Percentiles rank a stretch among this genome's conserved stretches.
phyloP scores from a whole-genome alignment of 2,113 vertebrate genomes.

The Xiphorhynchus elegans region DNA sequence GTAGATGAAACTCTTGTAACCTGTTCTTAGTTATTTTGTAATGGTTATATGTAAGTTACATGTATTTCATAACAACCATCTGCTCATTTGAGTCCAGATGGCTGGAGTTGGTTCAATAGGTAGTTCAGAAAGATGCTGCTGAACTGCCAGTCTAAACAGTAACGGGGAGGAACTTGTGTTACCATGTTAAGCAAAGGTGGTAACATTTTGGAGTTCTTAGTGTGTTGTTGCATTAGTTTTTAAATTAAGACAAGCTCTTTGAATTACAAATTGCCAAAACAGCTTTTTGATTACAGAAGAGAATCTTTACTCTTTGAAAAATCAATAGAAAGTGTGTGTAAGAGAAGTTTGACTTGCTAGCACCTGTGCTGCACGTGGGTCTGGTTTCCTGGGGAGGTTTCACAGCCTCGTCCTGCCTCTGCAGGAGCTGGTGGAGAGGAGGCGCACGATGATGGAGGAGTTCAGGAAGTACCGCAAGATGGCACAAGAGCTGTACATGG shows the following conservation, averaged over 20 bases:
- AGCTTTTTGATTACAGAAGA: background rate
- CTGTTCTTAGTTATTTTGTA: background rate
- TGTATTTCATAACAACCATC: background rate
- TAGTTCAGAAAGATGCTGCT: background rate
- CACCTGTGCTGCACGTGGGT: background rate
- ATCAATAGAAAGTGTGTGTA: background rate
- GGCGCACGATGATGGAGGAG: slow-evolving; percentile 95
- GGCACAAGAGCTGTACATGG: slow-evolving; percentile 81
- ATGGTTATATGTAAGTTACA: background rate
- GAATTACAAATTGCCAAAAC: background rate
- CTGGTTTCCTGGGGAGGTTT: background rate
- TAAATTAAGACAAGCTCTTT: background rate
- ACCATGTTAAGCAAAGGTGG: background rate
- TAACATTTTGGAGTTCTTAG: background rate
- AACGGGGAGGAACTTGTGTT: background rate
- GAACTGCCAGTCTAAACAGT: background rate
- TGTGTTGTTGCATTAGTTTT: background rate
- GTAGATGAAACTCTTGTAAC: background rate
- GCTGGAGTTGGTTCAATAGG: background rate
- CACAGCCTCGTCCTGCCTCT: background rate
- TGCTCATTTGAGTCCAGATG: background rate
- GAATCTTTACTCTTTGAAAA: background rate
- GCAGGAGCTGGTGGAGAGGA: slow-evolving; percentile 93
- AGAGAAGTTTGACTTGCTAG: background rate
- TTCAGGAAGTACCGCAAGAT: slow-evolving; percentile 89